Percentiles rank a stretch among this genome's conserved stretches.
Evolutionary conservation across 2,888 invertebrate genomes (phyloP).

Genomic region (Magallana nippona): DNA sequence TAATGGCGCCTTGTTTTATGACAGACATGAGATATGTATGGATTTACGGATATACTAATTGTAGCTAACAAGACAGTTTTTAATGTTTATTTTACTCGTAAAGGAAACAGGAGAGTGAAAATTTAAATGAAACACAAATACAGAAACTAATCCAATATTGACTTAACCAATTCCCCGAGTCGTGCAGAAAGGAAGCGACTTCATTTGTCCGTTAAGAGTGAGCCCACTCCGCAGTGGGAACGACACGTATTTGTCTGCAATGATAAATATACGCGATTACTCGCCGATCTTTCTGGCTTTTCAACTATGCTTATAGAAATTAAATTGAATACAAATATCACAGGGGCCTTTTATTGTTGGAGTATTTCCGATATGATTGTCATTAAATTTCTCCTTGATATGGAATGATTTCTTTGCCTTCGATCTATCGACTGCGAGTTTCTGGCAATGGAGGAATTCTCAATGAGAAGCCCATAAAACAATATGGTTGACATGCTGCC

Average conservation of each 20-base stretch:
- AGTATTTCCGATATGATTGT: constrained; percentile 15
- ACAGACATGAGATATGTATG: neutral
- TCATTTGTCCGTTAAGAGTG: neutral
- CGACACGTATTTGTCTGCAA: constrained; percentile 37
- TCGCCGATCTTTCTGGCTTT: constrained; percentile 23
- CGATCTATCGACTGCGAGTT: constrained; percentile 14
- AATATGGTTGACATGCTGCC: neutral
- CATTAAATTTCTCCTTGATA: constrained; percentile 13
- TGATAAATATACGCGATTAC: constrained; percentile 34
- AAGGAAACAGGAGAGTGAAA: neutral
- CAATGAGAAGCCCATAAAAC: constrained; percentile 1
- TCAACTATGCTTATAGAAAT: constrained; percentile 18
- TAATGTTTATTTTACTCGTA: neutral
- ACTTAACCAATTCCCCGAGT: neutral
- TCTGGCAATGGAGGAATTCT: neutral
- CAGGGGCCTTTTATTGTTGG: constrained; percentile 7
- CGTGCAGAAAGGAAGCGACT: neutral
- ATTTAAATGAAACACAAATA: neutral
- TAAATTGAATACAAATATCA: constrained; percentile 21
- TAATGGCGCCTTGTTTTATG: neutral
- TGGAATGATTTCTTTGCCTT: constrained; percentile 22
- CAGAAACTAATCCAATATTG: neutral
- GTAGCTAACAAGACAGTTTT: neutral
- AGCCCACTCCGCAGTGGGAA: neutral
- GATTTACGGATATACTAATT: neutral